Evolutionary conservation across 1,140 invertebrate species (phyloP).

Genomic region (Goniozus legneri): DNA sequence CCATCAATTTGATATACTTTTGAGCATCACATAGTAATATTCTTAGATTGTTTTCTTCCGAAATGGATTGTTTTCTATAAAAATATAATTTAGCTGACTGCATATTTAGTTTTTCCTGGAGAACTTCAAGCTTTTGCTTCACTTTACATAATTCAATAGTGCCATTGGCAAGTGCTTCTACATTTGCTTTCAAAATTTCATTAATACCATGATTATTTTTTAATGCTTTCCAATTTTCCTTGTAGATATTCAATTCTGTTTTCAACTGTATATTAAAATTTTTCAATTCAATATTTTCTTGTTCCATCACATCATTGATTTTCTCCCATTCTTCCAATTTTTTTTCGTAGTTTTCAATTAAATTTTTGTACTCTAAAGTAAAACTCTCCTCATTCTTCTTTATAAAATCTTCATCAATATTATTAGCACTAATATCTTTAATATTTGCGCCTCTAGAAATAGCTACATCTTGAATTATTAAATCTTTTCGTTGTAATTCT

Average conservation of each 20-base stretch:
- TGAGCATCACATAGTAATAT: constrained; percentile 35
- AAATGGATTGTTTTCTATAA: constrained; percentile 35
- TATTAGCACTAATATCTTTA: too few relatives aligned
- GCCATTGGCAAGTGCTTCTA: constrained; percentile 26
- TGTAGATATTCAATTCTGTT: constrained; percentile 29
- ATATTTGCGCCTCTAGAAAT: too few relatives aligned
- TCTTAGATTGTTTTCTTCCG: constrained; percentile 31
- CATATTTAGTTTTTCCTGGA: constrained; percentile 38
- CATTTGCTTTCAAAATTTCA: constrained; percentile 24
- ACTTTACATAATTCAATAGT: constrained; percentile 23
- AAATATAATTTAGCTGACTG: constrained; percentile 36
- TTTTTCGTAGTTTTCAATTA: too few relatives aligned
- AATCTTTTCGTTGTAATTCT: too few relatives aligned
- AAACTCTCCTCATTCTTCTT: too few relatives aligned
- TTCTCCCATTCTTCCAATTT: constrained; percentile 29
- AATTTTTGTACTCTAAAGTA: too few relatives aligned
- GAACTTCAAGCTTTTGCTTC: constrained; percentile 31
- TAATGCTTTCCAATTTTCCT: constrained; percentile 25
- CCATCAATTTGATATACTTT: constrained; percentile 33
- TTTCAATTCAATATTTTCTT: constrained; percentile 22
- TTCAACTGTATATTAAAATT: constrained; percentile 21
- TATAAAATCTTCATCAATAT: too few relatives aligned
- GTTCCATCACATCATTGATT: constrained; percentile 21
- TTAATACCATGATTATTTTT: constrained; percentile 29
- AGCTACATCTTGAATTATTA: too few relatives aligned